Evolutionary conservation across 2,797 vertebrate species (phyloP).

Genomic region (Neoniphon sammara): DNA sequence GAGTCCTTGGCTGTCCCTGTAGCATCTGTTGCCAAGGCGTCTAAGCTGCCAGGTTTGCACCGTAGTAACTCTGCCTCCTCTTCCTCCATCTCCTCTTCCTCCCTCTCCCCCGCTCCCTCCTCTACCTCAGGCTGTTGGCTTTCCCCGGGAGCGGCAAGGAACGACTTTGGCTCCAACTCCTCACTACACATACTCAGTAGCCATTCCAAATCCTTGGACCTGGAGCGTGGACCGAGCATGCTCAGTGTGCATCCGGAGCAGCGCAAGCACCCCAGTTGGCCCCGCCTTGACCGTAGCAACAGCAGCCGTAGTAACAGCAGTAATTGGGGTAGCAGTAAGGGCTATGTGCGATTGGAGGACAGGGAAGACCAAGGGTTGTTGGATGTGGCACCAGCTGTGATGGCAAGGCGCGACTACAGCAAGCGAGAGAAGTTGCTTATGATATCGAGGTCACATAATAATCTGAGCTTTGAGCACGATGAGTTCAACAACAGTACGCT

Average conservation of each 20-base stretch:
- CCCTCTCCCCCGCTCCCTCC: constrained; percentile 81
- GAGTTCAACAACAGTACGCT: constrained; percentile 92
- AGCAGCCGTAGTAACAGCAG: constrained; percentile 66
- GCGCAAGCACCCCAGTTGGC: constrained; percentile 98
- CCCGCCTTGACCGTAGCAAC: constrained; percentile 94
- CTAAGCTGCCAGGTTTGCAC: constrained; percentile 78
- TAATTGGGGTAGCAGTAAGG: constrained; percentile 91
- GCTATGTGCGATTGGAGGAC: constrained; percentile 94
- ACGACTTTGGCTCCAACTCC: constrained; percentile 94
- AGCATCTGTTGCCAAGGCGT: constrained; percentile 85
- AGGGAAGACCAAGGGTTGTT: constrained; percentile 91
- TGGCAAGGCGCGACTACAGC: constrained; percentile 89
- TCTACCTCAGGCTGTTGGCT: constrained; percentile 87
- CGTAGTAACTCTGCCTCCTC: constrained; percentile 88
- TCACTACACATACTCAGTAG: constrained; percentile 93
- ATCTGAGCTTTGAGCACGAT: constrained; percentile 96
- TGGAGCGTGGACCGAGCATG: constrained; percentile 87
- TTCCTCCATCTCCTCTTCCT: constrained; percentile 80
- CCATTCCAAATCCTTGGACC: constrained; percentile 96
- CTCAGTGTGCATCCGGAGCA: constrained; percentile 93
- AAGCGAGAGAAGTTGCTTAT: constrained; percentile 98
- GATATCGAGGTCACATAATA: constrained; percentile 98
- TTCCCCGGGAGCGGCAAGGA: constrained; percentile 90
- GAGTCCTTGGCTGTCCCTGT: constrained; percentile 90
- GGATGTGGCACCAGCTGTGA: constrained; percentile 75